Evolutionary conservation across 1,140 invertebrate genomes (phyloP), one percentile per base, ranked within the genome.

Genomic region (Achroia grisella): DNA sequence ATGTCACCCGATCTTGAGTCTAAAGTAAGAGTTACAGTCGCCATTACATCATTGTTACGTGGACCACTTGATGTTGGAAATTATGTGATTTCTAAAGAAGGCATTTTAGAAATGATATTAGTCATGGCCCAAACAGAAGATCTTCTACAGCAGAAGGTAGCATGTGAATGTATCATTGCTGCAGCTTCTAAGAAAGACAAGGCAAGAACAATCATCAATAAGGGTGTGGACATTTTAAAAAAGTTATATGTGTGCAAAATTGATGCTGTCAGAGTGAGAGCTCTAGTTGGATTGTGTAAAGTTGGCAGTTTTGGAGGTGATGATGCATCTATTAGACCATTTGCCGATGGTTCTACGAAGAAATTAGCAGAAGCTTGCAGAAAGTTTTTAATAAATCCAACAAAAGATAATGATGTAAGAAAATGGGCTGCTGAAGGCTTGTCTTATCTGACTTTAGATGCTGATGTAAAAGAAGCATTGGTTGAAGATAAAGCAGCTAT

Each of bases 181-280:
- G 97, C 97, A 9, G 94, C 98, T 1, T 97, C 96, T 0, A 99
- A 99, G 71, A 98, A 98, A 79, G 97, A 99, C 68, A 98, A 98
- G 83, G 97, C 97, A 3, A 93, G 91, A 50, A 91, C 95, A 3
- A 95, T 99, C 17, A 92, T 99, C 13, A 91, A 89, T 35, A 93
- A 97, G 72, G 98, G 98, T 39, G 91, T 97, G 9, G 93, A 97
- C 47, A 98, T 99, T 54, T 84, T 99, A 0, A 98, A 99, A 71
- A 93, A 94, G 44, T 85, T 99, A 0, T 99, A 98, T 77, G 90
- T 94, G 56, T 96, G 95, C 1, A 93, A 94, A 63, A 92, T 98
- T 78, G 96, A 98, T 75, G 90, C 91, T 8, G 96, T 99, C 44
- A 91, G 94, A 71, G 93, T 97, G 1, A 89, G 96, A 53, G 96